phyloP scores from a whole-genome alignment of 2,797 vertebrate genomes.

The Lateolabrax maculatus region DNA sequence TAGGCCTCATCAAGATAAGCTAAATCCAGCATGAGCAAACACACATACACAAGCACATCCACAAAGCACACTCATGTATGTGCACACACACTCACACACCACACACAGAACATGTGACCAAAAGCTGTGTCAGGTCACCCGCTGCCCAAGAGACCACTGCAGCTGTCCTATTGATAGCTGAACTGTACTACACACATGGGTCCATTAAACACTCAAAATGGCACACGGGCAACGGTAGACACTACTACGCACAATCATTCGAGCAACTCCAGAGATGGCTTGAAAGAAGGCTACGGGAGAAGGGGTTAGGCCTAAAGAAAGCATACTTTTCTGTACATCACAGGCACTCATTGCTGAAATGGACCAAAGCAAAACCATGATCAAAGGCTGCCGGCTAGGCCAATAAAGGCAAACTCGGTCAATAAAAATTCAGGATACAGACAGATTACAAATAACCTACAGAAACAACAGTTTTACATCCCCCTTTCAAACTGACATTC shows the following conservation, averaged over 20 bases:
- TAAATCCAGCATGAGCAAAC: conserved; percentile 81
- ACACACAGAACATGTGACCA: conserved; percentile 71
- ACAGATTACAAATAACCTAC: not conserved
- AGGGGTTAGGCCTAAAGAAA: conserved; percentile 6
- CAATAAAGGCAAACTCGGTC: conserved; percentile 3
- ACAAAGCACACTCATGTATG: conserved; percentile 46
- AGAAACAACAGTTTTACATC: not conserved
- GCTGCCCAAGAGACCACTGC: conserved; percentile 76
- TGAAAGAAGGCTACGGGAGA: conserved; percentile 8
- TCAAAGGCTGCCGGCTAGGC: conserved; percentile 16
- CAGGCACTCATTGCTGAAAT: conserved; percentile 15
- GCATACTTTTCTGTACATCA: conserved; percentile 25
- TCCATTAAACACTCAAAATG: conserved; percentile 75
- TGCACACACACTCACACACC: conserved; percentile 30
- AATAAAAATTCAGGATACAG: not conserved
- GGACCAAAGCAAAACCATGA: conserved; percentile 15
- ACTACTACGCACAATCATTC: conserved; percentile 45
- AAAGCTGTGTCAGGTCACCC: conserved; percentile 78
- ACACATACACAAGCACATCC: conserved; percentile 50
- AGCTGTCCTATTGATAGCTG: conserved; percentile 84
- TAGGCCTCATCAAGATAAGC: conserved; percentile 77
- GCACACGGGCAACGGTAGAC: conserved; percentile 57
- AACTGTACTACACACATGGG: conserved; percentile 67
- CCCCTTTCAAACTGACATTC: not conserved
- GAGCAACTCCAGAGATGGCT: conserved; percentile 28